Evolutionary conservation across 2,113 vertebrate species (phyloP).

Genomic region (Glareola pratincola): DNA sequence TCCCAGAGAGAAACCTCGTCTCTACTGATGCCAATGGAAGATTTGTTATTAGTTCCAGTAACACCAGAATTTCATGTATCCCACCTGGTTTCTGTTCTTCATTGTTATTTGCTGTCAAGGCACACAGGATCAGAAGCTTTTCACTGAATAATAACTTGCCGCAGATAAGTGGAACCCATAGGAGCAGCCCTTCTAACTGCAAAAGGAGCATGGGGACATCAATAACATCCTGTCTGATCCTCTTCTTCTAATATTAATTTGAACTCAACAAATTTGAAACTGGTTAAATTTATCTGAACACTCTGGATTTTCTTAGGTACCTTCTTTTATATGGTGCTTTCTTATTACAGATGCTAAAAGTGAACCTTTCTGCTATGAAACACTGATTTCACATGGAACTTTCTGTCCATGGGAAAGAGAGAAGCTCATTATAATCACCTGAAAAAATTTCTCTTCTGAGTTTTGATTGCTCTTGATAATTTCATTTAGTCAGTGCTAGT

Average conservation of each 20-base stretch:
- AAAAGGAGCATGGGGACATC: background rate
- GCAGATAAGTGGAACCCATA: background rate
- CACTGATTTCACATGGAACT: slow-evolving; percentile 11
- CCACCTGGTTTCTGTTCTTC: background rate
- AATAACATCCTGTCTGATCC: background rate
- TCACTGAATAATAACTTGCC: background rate
- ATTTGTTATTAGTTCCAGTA: background rate
- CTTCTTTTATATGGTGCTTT: background rate
- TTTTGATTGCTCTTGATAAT: slow-evolving; percentile 56
- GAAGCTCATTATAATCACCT: slow-evolving; percentile 42
- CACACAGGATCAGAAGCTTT: background rate
- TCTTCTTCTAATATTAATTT: background rate
- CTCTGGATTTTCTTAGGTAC: background rate
- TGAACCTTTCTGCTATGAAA: background rate
- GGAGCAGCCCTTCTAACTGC: background rate
- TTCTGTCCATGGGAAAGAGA: slow-evolving; percentile 14
- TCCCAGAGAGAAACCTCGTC: background rate
- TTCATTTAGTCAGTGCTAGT: slow-evolving; percentile 36
- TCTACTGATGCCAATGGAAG: background rate
- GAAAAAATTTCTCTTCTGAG: background rate
- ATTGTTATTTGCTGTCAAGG: background rate
- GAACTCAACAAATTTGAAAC: background rate
- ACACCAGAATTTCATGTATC: background rate
- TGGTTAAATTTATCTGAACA: background rate
- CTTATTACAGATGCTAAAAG: slow-evolving; percentile 1